Base-by-base conservation (phyloP, 2,888 invertebrate genomes). In the Lottia gigantea region DNA sequence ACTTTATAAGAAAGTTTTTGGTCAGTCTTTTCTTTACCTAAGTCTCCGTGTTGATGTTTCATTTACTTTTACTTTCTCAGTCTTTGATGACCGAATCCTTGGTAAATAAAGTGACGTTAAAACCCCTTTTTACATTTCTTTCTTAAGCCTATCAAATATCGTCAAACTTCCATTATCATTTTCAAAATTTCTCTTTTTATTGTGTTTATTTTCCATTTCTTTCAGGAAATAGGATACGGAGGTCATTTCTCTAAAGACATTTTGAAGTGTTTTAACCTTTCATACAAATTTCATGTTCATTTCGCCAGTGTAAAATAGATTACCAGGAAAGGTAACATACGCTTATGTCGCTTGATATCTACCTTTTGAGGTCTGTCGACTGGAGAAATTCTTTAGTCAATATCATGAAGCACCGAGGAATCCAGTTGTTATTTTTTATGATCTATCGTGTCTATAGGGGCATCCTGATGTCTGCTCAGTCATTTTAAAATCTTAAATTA, bases 121-220 rank as follows among this genome's bases (percentile, higher is more conserved):
- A 55, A 23, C 19, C 3, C 55, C 55, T 23, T 55, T 55, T 55
- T 55, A 19, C 19, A 23, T 55, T 23, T 12, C 12, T 23, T 15
- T 23, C 19, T 8, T 23, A 23, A 14, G 55, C 11, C 8, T 19
- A 19, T 55, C 55, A 14, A 11, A 55, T 55, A 23, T 55, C 55
- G 12, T 12, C 23, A 4, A 19, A 23, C 55, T 55, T 55, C 55
- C 55, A 55, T 55, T 55, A 23, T 23, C 19, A 55, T 55, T 19
- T 55, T 55, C 55, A 19, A 55, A 19, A 23, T 19, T 55, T 55
- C 55, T 19, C 40, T 55, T 23, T 23, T 55, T 55, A 55, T 23
- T 23, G 1, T 55, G 55, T 55, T 55, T 55, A 55, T 14, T 55
- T 55, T 55, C 55, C 55, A 55, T 55, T 55, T 55, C 55, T 23